phyloP scores from a whole-genome alignment of 2,888 invertebrate species.

The Clepsis dumicolana region DNA sequence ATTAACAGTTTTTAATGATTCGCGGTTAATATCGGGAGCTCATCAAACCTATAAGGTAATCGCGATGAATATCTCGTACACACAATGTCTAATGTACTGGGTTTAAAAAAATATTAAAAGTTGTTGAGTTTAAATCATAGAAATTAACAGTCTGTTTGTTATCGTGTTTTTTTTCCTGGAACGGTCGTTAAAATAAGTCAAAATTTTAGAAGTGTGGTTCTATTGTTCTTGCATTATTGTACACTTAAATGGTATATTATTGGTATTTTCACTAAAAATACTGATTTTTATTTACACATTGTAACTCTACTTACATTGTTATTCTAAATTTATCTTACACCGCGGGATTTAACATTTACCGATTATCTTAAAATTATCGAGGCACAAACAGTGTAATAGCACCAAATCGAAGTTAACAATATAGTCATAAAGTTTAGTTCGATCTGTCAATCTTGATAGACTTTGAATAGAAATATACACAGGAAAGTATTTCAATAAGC shows the following conservation, averaged over 20 bases:
- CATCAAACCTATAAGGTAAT: no score
- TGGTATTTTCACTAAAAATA: slow-evolving; percentile 9
- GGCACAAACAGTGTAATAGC: slow-evolving; percentile 83
- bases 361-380: slow-evolving; percentile 64
- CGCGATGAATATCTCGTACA: no score
- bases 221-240: not conserved
- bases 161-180: not conserved
- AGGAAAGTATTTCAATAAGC: not conserved
- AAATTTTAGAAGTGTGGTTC: not conserved
- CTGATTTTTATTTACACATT: slow-evolving; percentile 20
- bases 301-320: slow-evolving; percentile 24
- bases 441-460: slow-evolving; percentile 1
- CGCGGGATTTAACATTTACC: slow-evolving; percentile 44
- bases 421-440: slow-evolving; percentile 26
- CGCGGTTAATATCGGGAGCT: no score
- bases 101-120: no score
- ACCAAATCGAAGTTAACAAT: slow-evolving; percentile 65
- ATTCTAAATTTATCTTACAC: slow-evolving; percentile 22
- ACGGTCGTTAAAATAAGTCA: not conserved
- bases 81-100: no score
- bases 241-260: slow-evolving; percentile 1
- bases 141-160: no score
- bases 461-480: not conserved
- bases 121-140: no score
- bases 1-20: no score